These are phyloP conservation scores for Gymnoscopelus braueri DNA, from an alignment of 2,797 vertebrate species.

Conservation along the genomic window DNA sequence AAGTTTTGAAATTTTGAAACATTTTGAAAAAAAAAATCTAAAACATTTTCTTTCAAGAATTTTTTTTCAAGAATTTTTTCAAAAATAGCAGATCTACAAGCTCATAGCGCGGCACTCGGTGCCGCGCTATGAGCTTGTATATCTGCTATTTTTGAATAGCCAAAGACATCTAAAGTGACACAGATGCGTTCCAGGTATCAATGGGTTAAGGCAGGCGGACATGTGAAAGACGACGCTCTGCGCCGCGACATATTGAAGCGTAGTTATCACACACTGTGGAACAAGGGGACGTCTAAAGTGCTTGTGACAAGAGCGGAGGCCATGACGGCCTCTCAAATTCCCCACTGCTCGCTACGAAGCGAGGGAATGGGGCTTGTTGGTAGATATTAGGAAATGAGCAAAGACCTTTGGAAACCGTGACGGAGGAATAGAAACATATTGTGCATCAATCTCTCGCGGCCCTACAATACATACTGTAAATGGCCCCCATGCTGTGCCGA, in stretches of 20 bases:
- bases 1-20: too few relatives aligned
- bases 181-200: too few relatives aligned
- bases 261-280: constrained; percentile 33
- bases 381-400: constrained; percentile 39
- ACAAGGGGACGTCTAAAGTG: constrained; percentile 49
- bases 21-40: too few relatives aligned
- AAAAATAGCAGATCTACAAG: too few relatives aligned
- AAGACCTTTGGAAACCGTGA: constrained; percentile 34
- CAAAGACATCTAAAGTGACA: too few relatives aligned
- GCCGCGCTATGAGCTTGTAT: too few relatives aligned
- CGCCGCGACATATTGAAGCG: constrained; percentile 35
- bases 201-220: too few relatives aligned
- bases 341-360: constrained; percentile 9
- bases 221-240: constrained; percentile 20
- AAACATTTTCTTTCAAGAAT: too few relatives aligned
- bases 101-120: too few relatives aligned
- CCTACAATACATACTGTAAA: constrained; percentile 37
- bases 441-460: constrained; percentile 41
- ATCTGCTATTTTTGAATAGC: too few relatives aligned
- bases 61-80: too few relatives aligned
- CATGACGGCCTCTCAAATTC: constrained; percentile 34
- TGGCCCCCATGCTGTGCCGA: constrained; percentile 28
- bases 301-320: constrained; percentile 52
- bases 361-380: constrained; percentile 22
- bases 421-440: constrained; percentile 30